Percentiles rank a stretch among this genome's conserved stretches.
Conservation (phyloP, 2,797 vertebrate species). For the Diplodus sargus region DNA sequence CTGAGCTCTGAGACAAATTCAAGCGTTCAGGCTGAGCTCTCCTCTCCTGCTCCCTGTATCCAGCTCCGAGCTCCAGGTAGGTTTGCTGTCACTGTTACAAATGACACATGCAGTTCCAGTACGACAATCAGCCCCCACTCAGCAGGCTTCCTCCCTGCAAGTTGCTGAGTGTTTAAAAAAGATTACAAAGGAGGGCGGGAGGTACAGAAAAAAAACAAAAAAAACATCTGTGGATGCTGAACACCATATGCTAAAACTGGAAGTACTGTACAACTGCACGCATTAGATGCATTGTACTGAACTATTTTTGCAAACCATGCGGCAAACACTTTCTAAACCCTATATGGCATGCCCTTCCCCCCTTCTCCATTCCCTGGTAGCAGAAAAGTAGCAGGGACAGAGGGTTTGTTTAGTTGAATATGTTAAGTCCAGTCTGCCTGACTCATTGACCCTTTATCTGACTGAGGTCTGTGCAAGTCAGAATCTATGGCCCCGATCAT, state of each 20-base stretch:
- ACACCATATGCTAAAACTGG: slow-evolving; percentile 37
- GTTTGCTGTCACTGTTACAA: slow-evolving; percentile 69
- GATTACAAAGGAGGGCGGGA: slow-evolving; percentile 38
- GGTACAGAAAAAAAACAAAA: slow-evolving; percentile 20
- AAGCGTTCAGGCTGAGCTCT: slow-evolving; percentile 45
- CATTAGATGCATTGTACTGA: background rate
- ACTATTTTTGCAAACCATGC: slow-evolving; percentile 1
- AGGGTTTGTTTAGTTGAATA: no score
- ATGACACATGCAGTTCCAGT: slow-evolving; percentile 62
- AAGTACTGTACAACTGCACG: slow-evolving; percentile 15
- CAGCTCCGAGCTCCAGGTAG: slow-evolving; percentile 61
- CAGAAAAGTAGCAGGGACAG: no score
- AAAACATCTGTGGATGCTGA: slow-evolving; percentile 43
- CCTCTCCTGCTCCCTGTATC: slow-evolving; percentile 36
- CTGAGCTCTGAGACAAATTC: slow-evolving; percentile 54
- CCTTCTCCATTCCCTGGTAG: no score
- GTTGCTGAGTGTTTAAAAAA: slow-evolving; percentile 71
- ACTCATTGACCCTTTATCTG: no score
- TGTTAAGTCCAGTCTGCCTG: no score
- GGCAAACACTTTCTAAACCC: background rate
- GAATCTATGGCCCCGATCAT: no score
- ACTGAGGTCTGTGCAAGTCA: no score
- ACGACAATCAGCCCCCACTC: slow-evolving; percentile 60
- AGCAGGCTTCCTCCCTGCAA: slow-evolving; percentile 50
- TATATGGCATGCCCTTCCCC: background rate